phyloP scores from a whole-genome alignment of 1,140 invertebrate genomes.

The Drosophila burlai region DNA sequence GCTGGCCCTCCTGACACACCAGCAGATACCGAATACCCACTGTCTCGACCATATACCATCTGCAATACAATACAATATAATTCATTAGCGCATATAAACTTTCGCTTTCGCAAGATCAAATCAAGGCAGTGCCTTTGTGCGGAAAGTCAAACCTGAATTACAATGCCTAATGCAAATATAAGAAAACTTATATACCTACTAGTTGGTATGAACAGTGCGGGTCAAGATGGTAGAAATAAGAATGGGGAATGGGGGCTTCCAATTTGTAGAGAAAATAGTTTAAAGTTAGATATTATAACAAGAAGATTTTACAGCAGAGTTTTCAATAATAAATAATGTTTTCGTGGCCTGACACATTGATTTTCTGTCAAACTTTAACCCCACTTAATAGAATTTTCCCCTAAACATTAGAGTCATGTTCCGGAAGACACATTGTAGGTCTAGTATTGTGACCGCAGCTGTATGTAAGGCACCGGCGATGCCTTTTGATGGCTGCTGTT shows the following conservation, averaged over 20 bases:
- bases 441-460: conserved; percentile 15
- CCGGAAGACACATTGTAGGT: neutral
- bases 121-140: conserved; percentile 62
- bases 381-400: neutral
- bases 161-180: conserved; percentile 80
- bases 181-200: conserved; percentile 39
- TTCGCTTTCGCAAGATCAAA: conserved; percentile 82
- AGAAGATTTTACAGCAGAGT: too few species aligned
- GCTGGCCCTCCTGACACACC: conserved; percentile 34
- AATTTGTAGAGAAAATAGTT: neutral
- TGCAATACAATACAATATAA: conserved; percentile 59
- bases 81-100: conserved; percentile 80
- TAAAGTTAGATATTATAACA: too few species aligned
- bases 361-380: too few species aligned
- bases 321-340: too few species aligned
- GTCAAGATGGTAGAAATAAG: neutral
- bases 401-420: neutral
- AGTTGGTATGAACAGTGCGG: conserved; percentile 27
- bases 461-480: conserved; percentile 57
- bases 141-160: conserved; percentile 66
- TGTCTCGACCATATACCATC: conserved; percentile 17
- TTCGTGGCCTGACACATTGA: too few species aligned
- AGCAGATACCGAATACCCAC: conserved; percentile 10
- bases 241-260: neutral
- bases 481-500: conserved; percentile 61